Conservation (phyloP, 35 echinoderm and acorn worm species). For the Anneissia japonica region DNA sequence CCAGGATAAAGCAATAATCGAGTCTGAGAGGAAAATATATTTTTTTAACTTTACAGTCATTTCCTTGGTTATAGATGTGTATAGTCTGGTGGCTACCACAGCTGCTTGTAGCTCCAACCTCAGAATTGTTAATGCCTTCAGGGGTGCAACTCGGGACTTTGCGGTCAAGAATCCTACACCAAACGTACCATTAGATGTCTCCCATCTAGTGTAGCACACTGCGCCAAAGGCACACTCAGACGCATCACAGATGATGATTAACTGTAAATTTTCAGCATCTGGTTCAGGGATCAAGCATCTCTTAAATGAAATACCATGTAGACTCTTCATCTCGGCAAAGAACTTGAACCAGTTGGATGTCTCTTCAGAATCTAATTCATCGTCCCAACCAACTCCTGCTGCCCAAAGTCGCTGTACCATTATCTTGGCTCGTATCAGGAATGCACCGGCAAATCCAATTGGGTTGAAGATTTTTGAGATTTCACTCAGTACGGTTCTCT, state of each 20-base stretch:
- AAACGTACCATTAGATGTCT: neutral
- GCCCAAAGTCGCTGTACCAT: constrained; percentile 58
- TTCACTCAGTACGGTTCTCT: constrained; percentile 51
- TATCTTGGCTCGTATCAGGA: constrained; percentile 63
- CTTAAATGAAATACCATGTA: constrained; percentile 18
- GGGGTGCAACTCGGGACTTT: constrained; percentile 46
- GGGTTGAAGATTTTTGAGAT: constrained; percentile 56
- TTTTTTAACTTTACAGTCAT: constrained; percentile 1
- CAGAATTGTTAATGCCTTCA: constrained; percentile 22
- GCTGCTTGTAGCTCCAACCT: constrained; percentile 29
- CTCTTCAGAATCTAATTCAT: constrained; percentile 10
- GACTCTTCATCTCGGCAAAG: constrained; percentile 48
- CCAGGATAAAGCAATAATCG: constrained; percentile 40
- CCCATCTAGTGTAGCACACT: constrained; percentile 39
- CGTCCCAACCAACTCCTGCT: constrained; percentile 48
- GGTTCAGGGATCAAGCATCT: constrained; percentile 28
- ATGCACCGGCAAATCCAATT: constrained; percentile 64
- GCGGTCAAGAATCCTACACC: constrained; percentile 25
- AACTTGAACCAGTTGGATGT: constrained; percentile 15
- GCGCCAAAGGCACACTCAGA: constrained; percentile 50
- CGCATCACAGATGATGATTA: constrained; percentile 53
- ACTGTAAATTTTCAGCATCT: neutral
- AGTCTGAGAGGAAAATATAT: constrained; percentile 34
- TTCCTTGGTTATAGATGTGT: neutral
- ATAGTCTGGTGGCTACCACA: neutral